phyloP scores from a whole-genome alignment of 2,888 invertebrate genomes.

The Cepaea hortensis region DNA sequence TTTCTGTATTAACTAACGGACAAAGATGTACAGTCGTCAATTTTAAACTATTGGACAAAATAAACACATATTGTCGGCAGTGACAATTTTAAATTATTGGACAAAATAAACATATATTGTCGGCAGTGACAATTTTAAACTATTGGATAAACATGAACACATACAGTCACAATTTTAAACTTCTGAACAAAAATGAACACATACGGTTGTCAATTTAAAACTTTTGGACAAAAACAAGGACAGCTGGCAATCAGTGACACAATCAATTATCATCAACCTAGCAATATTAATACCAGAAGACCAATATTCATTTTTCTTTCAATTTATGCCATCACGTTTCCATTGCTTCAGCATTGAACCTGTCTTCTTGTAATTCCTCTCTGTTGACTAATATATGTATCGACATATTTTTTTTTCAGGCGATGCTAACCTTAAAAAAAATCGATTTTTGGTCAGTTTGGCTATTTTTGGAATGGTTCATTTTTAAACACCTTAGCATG shows the following conservation, averaged over 20 bases:
- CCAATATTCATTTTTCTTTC: no score
- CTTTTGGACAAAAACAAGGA: background rate
- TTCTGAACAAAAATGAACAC: background rate
- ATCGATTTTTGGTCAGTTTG: no score
- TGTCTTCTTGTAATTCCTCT: no score
- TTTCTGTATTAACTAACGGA: conserved; percentile 64
- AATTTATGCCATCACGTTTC: no score
- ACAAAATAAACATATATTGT: background rate
- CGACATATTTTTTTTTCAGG: no score
- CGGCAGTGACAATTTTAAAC: background rate
- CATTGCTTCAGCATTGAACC: no score
- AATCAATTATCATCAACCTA: no score
- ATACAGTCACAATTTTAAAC: background rate
- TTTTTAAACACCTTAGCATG: no score
- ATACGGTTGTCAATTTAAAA: background rate
- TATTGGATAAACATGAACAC: background rate
- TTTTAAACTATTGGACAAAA: background rate
- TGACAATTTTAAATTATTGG: background rate
- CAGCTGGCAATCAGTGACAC: background rate
- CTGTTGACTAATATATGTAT: no score
- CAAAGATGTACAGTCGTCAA: background rate
- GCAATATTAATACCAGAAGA: no score
- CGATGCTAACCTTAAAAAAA: no score
- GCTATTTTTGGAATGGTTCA: no score
- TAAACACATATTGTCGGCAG: background rate